phyloP scores from a whole-genome alignment of 2,888 invertebrate species.

The Ophion ellenae region DNA sequence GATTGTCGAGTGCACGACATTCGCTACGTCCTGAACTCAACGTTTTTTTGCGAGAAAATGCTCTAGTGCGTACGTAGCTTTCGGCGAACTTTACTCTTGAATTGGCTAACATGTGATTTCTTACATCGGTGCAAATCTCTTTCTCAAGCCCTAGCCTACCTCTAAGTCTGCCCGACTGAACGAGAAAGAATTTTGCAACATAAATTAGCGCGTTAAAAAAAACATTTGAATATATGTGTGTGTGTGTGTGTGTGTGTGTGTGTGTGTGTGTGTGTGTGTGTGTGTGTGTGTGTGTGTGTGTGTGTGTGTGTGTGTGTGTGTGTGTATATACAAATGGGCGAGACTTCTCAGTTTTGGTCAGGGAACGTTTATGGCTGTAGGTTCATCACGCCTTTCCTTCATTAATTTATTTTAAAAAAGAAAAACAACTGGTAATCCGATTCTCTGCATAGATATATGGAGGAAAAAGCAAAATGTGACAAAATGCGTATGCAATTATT shows the following conservation, averaged over 20 bases:
- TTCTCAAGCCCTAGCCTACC: not conserved
- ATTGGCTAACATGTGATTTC: not conserved
- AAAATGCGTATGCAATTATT: slow-evolving; percentile 41
- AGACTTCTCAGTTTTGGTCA: slow-evolving; percentile 56
- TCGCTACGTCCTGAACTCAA: not conserved
- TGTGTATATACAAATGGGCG: slow-evolving; percentile 35
- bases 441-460: slow-evolving; percentile 59
- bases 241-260: too few species aligned
- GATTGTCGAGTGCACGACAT: not conserved
- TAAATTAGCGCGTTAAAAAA: slow-evolving; percentile 42
- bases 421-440: slow-evolving; percentile 63
- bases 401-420: slow-evolving; percentile 67
- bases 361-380: slow-evolving; percentile 68
- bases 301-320: too few species aligned
- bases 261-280: too few species aligned
- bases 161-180: slow-evolving; percentile 38
- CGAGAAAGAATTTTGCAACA: slow-evolving; percentile 52
- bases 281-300: too few species aligned
- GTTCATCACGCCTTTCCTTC: slow-evolving; percentile 56
- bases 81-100: not conserved
- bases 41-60: not conserved
- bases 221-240: too few species aligned
- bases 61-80: not conserved
- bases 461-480: slow-evolving; percentile 38
- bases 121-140: slow-evolving; percentile 29